Conservation (phyloP, 35 echinoderm and acorn worm species). For the Anneissia japonica region DNA sequence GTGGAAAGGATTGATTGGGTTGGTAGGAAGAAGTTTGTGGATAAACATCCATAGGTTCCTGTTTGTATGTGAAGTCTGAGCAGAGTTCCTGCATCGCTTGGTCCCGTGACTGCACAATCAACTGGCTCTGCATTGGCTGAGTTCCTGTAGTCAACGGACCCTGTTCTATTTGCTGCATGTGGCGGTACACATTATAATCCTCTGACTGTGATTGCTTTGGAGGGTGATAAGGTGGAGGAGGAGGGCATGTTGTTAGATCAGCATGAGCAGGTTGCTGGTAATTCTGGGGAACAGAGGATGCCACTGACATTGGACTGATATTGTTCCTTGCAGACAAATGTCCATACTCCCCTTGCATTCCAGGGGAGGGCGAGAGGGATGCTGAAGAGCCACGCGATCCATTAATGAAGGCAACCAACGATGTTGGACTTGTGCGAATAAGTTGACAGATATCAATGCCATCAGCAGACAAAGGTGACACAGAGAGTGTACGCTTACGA, state of each 20-base stretch:
- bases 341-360: slow-evolving; percentile 87
- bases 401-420: slow-evolving; percentile 92
- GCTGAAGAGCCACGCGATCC: slow-evolving; percentile 83
- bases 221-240: slow-evolving; percentile 56
- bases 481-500: slow-evolving; percentile 71
- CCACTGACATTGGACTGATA: slow-evolving; percentile 59
- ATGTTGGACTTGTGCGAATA: slow-evolving; percentile 95
- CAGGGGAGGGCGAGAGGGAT: slow-evolving; percentile 77
- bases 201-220: neutral
- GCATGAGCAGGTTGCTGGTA: slow-evolving; percentile 21
- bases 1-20: neutral
- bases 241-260: neutral
- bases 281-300: slow-evolving; percentile 15
- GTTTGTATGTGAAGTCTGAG: slow-evolving; percentile 34
- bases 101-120: slow-evolving; percentile 73
- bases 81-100: slow-evolving; percentile 46
- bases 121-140: slow-evolving; percentile 36
- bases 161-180: slow-evolving; percentile 3
- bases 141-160: neutral
- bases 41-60: slow-evolving; percentile 70
- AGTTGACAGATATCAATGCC: slow-evolving; percentile 78
- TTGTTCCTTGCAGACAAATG: slow-evolving; percentile 73
- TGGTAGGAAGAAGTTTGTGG: neutral
- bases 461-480: slow-evolving; percentile 88
- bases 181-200: neutral